These are phyloP conservation scores for Clarias fuscus DNA, from an alignment of 2,797 vertebrate genomes.

Conservation along the genomic window DNA sequence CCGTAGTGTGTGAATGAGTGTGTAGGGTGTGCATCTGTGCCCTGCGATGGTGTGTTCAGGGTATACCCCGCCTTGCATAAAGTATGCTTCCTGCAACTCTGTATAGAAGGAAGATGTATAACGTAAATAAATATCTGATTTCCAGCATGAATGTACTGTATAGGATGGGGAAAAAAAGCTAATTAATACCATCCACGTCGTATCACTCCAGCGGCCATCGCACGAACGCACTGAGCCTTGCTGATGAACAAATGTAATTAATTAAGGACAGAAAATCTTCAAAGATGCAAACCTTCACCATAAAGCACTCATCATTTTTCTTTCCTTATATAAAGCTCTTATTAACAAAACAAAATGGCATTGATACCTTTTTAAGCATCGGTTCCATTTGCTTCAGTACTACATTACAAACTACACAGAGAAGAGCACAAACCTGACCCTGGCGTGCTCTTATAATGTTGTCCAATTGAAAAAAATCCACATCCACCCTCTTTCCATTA, in stretches of 20 bases:
- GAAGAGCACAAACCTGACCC: slow-evolving; percentile 7
- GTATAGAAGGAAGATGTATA: too few species aligned
- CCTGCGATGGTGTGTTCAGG: too few species aligned
- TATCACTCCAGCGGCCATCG: neutral
- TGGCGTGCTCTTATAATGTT: slow-evolving; percentile 1
- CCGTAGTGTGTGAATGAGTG: too few species aligned
- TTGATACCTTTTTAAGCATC: neutral
- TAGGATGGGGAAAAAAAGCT: neutral
- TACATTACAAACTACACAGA: slow-evolving; percentile 1
- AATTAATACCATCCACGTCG: neutral
- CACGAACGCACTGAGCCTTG: neutral
- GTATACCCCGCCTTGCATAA: too few species aligned
- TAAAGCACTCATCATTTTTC: neutral
- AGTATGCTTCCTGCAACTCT: too few species aligned
- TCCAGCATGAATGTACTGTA: neutral
- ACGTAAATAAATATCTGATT: neutral
- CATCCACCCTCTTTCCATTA: slow-evolving; percentile 10
- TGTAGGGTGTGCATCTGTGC: too few species aligned
- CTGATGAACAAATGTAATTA: slow-evolving; percentile 1
- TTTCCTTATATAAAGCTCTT: neutral
- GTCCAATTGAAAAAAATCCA: slow-evolving; percentile 12
- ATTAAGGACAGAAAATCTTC: neutral
- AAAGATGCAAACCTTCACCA: neutral
- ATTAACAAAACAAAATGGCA: slow-evolving; percentile 8
- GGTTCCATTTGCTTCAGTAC: slow-evolving; percentile 1